These are phyloP conservation scores for Heliconius ethilla DNA, from an alignment of 2,888 invertebrate genomes.

Conservation along the genomic window DNA sequence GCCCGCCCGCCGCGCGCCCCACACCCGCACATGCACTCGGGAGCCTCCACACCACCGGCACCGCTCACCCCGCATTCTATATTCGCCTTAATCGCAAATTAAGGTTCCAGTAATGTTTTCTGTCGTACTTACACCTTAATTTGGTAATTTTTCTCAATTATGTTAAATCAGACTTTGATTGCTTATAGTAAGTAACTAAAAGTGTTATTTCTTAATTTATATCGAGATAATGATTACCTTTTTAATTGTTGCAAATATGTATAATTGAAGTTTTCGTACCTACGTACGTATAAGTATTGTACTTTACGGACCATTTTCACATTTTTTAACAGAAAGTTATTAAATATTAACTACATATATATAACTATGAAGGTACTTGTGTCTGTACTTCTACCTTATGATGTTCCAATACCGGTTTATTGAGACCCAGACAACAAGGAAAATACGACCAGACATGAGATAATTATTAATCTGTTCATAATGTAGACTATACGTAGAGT, in stretches of 20 bases:
- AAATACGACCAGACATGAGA: constrained; percentile 38
- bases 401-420: constrained; percentile 31
- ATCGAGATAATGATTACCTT: background rate
- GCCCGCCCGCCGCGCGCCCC: constrained; percentile 56
- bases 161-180: constrained; percentile 2
- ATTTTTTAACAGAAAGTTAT: background rate
- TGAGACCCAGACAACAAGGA: constrained; percentile 42
- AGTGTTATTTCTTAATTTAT: background rate
- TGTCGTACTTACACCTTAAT: constrained; percentile 76
- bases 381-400: constrained; percentile 3
- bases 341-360: background rate
- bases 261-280: background rate
- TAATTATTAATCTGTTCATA: constrained; percentile 37
- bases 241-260: background rate
- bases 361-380: background rate
- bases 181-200: background rate
- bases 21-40: constrained; percentile 73
- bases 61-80: constrained; percentile 80
- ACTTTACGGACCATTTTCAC: background rate
- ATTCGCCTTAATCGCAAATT: constrained; percentile 81
- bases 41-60: constrained; percentile 78
- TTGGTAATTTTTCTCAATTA: constrained; percentile 72
- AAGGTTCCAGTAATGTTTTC: constrained; percentile 79
- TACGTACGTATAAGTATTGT: background rate
- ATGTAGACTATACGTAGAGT: constrained; percentile 29